Base-by-base conservation (phyloP, 2,113 vertebrate genomes). In the Fukomys damarensis region DNA sequence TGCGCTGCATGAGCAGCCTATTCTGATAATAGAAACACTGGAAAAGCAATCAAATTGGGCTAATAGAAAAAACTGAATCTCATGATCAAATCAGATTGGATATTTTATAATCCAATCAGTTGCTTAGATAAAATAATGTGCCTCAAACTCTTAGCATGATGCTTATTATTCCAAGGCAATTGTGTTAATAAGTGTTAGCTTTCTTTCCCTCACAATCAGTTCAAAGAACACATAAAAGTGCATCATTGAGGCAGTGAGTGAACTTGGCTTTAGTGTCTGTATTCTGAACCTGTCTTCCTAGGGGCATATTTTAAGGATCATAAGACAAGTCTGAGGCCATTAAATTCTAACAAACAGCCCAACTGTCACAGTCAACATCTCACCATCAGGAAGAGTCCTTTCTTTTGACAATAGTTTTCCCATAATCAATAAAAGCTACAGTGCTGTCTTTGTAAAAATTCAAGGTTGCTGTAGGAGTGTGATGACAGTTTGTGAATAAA, bases 401-500 rank as follows among this genome's bases (percentile, higher is more conserved):
- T 70, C 46, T 84, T 96, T 59, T 46, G n/a, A 74, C 17, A 76
- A 61, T 19, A 20, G 5, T 92, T 87, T 95, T 35, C 9, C 24
- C 4, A 16, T 91, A 70, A 79, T 86, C 8, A 0, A 88, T 97
- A 85, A 97, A 96, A 96, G 7, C 89, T 81, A 77, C 2, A 68
- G 22, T 95, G 72, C 30, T 12, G 54, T 91, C 65, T 95, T 89
- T 92, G 28, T 19, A 72, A 88, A 88, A 93, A 88, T 5, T 19
- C 35, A 54, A 19, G 24, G 20, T 92, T 22, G 10, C 65, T 80
- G 38, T 82, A 65, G 79, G 87, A 88, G 77, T 46, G 26, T 54
- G 61, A 89, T 79, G 91, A 79, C 93, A 93, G 93, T 89, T 96
- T 96, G 91, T 22, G 35, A 92, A 93, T 19, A 76, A 95, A 93